These are phyloP conservation scores for Dryas iulia DNA, from an alignment of 1,140 invertebrate genomes.

Conservation along the genomic window DNA sequence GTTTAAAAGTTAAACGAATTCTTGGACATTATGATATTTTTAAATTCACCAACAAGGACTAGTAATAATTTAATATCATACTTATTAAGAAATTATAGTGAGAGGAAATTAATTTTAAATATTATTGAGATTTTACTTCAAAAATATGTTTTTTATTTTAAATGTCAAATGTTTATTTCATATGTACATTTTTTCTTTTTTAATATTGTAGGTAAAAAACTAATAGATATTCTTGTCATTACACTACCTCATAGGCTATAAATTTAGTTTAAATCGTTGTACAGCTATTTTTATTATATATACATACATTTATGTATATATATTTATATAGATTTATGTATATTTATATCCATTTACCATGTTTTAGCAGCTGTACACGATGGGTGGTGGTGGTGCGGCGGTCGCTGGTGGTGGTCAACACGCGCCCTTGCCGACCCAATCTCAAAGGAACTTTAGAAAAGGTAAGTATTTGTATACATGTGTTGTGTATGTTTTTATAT, in stretches of 20 bases:
- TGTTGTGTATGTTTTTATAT: too few species aligned
- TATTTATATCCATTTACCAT: neutral
- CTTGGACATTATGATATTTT: too few species aligned
- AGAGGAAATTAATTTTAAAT: too few species aligned
- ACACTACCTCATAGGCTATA: neutral
- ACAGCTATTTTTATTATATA: neutral
- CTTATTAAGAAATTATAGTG: too few species aligned
- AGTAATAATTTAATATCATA: too few species aligned
- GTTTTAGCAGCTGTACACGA: conserved; percentile 49
- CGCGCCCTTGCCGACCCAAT: conserved; percentile 54
- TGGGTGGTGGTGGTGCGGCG: conserved; percentile 58
- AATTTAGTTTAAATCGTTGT: neutral
- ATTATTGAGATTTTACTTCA: too few species aligned
- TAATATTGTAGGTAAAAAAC: neutral
- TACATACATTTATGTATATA: neutral
- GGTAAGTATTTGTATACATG: conserved; percentile 39
- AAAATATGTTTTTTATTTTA: too few species aligned
- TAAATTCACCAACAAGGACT: too few species aligned
- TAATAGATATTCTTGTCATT: neutral
- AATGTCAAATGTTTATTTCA: too few species aligned
- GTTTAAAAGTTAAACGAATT: too few species aligned
- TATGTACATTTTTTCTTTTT: too few species aligned
- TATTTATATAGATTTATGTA: neutral
- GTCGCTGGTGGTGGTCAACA: conserved; percentile 62
- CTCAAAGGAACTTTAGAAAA: conserved; percentile 73